A percentile compares a stretch with the other conserved stretches of the same genome.
phyloP scores from a whole-genome alignment of 2,888 invertebrate species.

The Pammene fasciana region DNA sequence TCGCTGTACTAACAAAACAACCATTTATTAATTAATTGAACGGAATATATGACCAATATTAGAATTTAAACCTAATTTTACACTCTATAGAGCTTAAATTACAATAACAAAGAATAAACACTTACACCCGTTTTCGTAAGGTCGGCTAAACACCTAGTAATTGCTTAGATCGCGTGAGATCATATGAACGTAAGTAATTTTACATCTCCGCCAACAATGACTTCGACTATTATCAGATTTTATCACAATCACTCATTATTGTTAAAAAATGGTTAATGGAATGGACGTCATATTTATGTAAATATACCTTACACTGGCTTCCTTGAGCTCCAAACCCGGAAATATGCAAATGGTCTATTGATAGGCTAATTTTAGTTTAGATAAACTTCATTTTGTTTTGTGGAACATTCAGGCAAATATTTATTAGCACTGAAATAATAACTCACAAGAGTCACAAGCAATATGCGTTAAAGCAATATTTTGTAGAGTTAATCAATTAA shows the following conservation, averaged over 20 bases:
- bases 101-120: no score
- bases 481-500: no score
- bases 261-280: slow-evolving; percentile 31
- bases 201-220: slow-evolving; percentile 34
- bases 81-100: no score
- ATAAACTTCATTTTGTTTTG: not conserved
- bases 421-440: no score
- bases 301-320: slow-evolving; percentile 21
- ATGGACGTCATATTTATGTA: slow-evolving; percentile 27
- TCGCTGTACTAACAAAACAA: no score
- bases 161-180: slow-evolving; percentile 40
- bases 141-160: not conserved
- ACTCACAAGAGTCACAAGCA: no score
- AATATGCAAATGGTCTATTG: slow-evolving; percentile 22
- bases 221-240: slow-evolving; percentile 33
- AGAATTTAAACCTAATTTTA: no score
- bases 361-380: not conserved
- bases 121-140: no score
- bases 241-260: slow-evolving; percentile 34
- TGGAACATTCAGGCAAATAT: no score
- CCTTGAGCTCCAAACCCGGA: slow-evolving; percentile 24
- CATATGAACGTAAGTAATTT: slow-evolving; percentile 20
- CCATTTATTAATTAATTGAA: no score
- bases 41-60: no score
- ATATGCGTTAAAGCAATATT: no score